Evolutionary conservation across 1,140 invertebrate species (phyloP).

Genomic region (Rhizoglyphus robini): DNA sequence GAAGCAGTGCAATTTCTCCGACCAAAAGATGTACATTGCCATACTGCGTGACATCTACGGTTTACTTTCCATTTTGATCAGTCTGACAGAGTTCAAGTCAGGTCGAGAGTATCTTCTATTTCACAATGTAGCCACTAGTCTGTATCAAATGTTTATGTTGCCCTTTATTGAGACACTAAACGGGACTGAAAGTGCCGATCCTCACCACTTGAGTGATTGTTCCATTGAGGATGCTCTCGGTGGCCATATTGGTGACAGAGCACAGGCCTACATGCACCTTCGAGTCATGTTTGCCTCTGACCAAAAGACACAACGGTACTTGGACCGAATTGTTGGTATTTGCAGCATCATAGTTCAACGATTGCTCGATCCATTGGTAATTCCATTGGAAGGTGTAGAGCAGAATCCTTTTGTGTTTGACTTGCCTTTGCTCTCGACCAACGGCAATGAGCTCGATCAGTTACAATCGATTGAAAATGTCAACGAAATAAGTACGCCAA

Average conservation of each 20-base stretch:
- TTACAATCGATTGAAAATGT: background rate
- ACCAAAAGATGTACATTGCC: background rate
- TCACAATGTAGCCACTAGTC: background rate
- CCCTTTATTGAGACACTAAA: background rate
- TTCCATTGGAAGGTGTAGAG: background rate
- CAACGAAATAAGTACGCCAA: background rate
- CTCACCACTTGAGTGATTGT: background rate
- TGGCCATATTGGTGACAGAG: background rate
- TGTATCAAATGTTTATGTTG: background rate
- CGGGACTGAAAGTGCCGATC: background rate
- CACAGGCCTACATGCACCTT: background rate
- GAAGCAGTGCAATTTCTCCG: background rate
- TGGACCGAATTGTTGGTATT: background rate
- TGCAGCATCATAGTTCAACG: conserved; percentile 12
- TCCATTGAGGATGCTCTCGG: background rate
- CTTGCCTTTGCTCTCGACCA: background rate
- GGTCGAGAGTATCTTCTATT: background rate
- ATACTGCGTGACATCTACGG: conserved; percentile 12
- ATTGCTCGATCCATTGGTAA: background rate
- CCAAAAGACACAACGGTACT: background rate
- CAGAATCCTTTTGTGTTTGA: background rate
- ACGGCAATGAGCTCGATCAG: background rate
- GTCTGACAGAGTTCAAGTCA: background rate
- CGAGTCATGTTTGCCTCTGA: background rate
- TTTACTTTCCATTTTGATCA: background rate